Percentiles rank a stretch among this genome's conserved stretches.
phyloP scores from a whole-genome alignment of 2,888 invertebrate species.

The Eupithecia insigniata region DNA sequence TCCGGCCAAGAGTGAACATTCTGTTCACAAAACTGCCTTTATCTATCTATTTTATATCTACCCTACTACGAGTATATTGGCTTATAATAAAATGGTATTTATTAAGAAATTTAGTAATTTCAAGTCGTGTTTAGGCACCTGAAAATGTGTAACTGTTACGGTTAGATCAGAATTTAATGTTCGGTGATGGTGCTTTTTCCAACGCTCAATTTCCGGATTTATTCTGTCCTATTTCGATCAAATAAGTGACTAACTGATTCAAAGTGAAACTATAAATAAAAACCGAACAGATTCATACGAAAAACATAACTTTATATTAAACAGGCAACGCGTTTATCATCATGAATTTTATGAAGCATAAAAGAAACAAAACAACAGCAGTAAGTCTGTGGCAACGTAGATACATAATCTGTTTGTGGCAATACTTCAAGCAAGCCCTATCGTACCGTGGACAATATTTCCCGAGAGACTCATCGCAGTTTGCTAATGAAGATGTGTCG shows the following conservation, averaged over 20 bases:
- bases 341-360: neutral
- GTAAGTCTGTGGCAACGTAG: neutral
- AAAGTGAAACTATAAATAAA: neutral
- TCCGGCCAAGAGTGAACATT: slow-evolving; percentile 71
- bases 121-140: neutral
- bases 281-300: neutral
- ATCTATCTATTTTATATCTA: slow-evolving; percentile 40
- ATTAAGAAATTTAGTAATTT: neutral
- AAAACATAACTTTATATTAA: neutral
- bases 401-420: slow-evolving; percentile 21
- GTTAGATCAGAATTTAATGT: neutral
- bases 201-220: neutral
- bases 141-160: neutral
- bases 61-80: neutral
- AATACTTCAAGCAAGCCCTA: slow-evolving; percentile 26
- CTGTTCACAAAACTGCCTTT: slow-evolving; percentile 60
- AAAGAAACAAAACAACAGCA: slow-evolving; percentile 9
- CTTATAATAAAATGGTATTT: neutral
- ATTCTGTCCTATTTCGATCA: neutral
- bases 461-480: slow-evolving; percentile 67
- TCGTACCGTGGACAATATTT: slow-evolving; percentile 56
- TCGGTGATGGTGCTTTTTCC: neutral
- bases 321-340: neutral
- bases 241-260: neutral
- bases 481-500: slow-evolving; percentile 74